A percentile compares a stretch with the other conserved stretches of the same genome.
Evolutionary conservation across 1,140 invertebrate species (phyloP).

Genomic region (Drosophila mauritiana): DNA sequence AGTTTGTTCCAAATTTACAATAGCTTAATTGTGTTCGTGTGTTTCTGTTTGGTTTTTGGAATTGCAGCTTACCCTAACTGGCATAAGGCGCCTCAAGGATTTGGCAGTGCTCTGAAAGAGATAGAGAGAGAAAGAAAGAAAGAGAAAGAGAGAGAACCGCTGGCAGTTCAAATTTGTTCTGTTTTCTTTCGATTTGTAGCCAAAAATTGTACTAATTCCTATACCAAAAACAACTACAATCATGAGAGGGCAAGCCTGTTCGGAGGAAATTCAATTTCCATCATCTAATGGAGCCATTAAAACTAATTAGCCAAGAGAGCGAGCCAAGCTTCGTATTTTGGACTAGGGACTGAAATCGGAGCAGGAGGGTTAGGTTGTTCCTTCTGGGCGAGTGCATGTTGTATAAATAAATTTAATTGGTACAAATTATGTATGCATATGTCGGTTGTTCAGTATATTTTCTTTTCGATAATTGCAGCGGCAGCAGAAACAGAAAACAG

Average conservation of each 20-base stretch:
- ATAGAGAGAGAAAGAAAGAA: conserved; percentile 66
- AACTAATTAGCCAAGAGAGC: conserved; percentile 50
- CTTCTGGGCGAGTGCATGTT: conserved; percentile 48
- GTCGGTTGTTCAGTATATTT: conserved; percentile 43
- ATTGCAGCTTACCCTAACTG: conserved; percentile 83
- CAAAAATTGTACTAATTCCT: conserved; percentile 58
- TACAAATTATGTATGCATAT: conserved; percentile 72
- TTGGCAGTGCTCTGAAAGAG: conserved; percentile 79
- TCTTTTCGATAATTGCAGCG: conserved; percentile 67
- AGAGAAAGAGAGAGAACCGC: conserved; percentile 65
- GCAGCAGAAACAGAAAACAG: conserved; percentile 45
- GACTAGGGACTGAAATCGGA: conserved; percentile 40
- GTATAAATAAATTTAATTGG: conserved; percentile 73
- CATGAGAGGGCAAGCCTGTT: conserved; percentile 12
- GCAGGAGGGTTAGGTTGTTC: conserved; percentile 15
- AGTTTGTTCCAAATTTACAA: conserved; percentile 22
- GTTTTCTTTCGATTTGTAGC: conserved; percentile 56
- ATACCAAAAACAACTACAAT: conserved; percentile 51
- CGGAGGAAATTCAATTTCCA: conserved; percentile 45
- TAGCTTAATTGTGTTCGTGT: conserved; percentile 40
- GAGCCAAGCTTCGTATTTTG: conserved; percentile 33
- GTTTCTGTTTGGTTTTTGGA: conserved; percentile 47
- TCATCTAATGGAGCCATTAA: conserved; percentile 56
- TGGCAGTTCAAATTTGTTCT: conserved; percentile 72
- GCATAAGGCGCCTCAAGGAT: conserved; percentile 78